phyloP scores from a whole-genome alignment of 2,113 vertebrate species.

The Baryphthengus martii region DNA sequence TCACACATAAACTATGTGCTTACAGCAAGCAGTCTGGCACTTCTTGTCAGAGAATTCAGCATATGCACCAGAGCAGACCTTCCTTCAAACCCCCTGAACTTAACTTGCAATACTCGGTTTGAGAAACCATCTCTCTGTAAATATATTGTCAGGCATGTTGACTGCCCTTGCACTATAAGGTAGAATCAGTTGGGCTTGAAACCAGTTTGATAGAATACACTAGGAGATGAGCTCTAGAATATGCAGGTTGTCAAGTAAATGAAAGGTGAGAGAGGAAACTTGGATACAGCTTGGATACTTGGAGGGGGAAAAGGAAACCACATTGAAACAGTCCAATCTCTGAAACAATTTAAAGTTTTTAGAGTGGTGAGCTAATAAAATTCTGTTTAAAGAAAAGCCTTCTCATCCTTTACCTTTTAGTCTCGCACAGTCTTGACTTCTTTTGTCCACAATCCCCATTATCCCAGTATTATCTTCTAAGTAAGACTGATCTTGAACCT shows the following conservation, averaged over 20 bases:
- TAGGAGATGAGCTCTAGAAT: not conserved
- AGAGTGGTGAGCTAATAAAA: not conserved
- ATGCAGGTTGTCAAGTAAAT: not conserved
- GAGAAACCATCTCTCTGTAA: not conserved
- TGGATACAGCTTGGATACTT: not conserved
- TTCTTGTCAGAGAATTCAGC: not conserved
- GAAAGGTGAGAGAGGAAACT: not conserved
- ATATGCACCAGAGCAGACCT: not conserved
- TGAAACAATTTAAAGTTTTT: not conserved
- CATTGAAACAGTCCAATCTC: not conserved
- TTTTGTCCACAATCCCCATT: not conserved
- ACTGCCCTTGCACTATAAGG: rapidly evolving
- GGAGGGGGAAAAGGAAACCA: not conserved
- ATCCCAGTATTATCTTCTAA: not conserved
- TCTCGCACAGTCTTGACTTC: not conserved
- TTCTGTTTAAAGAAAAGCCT: not conserved
- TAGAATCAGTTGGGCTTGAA: not conserved
- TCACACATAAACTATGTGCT: rapidly evolving
- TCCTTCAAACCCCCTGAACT: not conserved
- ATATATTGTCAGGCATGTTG: not conserved
- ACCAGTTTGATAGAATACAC: not conserved
- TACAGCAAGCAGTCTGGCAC: not conserved
- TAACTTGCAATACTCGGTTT: not conserved
- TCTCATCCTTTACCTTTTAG: not conserved
- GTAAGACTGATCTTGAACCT: not conserved